A percentile compares a stretch with the other conserved stretches of the same genome.
phyloP scores from a whole-genome alignment of 1,140 invertebrate genomes.

The Laupala kohalensis region DNA sequence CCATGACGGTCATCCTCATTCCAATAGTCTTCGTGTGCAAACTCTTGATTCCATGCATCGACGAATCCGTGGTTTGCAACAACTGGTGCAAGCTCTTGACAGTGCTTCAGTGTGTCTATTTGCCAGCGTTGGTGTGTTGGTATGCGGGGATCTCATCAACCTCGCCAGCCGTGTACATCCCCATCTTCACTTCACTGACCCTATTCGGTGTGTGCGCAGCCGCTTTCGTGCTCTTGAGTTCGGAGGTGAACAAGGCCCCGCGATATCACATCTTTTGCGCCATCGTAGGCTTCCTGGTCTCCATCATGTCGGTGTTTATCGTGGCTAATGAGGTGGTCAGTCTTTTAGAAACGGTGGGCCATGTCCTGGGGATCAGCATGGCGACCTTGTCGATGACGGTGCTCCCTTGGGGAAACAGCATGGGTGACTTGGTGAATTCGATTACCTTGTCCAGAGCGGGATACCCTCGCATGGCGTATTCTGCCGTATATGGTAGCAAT shows the following conservation, averaged over 20 bases:
- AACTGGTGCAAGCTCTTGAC: not conserved
- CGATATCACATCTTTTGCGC: conserved; percentile 30
- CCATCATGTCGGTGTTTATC: conserved; percentile 51
- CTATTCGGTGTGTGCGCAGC: not conserved
- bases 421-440: conserved; percentile 55
- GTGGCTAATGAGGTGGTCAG: conserved; percentile 53
- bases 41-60: not conserved
- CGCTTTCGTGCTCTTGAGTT: not conserved
- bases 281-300: conserved; percentile 46
- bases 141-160: not conserved
- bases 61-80: not conserved
- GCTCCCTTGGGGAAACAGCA: conserved; percentile 59
- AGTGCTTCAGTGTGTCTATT: not conserved
- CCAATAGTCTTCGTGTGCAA: not conserved
- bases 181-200: not conserved
- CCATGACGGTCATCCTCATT: not conserved
- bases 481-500: conserved; percentile 57
- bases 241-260: not conserved
- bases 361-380: conserved; percentile 44
- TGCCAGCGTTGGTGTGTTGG: not conserved
- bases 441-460: conserved; percentile 47
- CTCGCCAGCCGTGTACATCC: not conserved
- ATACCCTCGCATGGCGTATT: conserved; percentile 51
- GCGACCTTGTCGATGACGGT: conserved; percentile 54
- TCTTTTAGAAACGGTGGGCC: conserved; percentile 43